Conservation (phyloP, 2,888 invertebrate species). For the Mimumesa dahlbomi region DNA sequence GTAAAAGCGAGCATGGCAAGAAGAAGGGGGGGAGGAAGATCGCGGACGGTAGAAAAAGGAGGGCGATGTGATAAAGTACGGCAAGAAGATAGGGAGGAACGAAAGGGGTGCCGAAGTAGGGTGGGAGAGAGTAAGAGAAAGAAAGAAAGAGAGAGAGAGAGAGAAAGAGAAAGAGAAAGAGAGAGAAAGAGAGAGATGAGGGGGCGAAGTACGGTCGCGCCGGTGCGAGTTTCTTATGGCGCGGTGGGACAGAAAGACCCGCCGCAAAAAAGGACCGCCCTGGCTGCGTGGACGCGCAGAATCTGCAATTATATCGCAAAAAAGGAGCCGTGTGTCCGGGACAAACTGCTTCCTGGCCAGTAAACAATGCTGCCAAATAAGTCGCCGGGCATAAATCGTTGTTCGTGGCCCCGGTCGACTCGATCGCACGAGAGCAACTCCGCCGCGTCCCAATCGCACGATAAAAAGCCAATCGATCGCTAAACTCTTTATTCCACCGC, state of each 20-base stretch:
- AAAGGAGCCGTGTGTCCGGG: conserved; percentile 59
- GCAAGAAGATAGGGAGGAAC: conserved; percentile 18
- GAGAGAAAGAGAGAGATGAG: background rate
- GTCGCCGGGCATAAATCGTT: conserved; percentile 68
- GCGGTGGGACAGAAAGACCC: conserved; percentile 39
- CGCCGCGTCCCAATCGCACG: conserved; percentile 36
- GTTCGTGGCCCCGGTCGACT: conserved; percentile 9
- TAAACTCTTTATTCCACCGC: conserved; percentile 62
- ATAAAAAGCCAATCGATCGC: conserved; percentile 63
- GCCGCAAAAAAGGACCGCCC: conserved; percentile 71
- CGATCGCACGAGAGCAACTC: conserved; percentile 17
- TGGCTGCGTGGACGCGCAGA: conserved; percentile 62
- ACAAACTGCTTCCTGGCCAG: conserved; percentile 69
- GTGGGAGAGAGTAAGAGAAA: conserved; percentile 1
- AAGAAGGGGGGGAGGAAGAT: conserved; percentile 15
- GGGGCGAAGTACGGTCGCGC: conserved; percentile 24
- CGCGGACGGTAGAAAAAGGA: conserved; percentile 45
- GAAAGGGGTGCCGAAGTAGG: conserved; percentile 9
- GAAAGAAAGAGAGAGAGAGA: background rate
- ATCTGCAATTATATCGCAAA: conserved; percentile 74
- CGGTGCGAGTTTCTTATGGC: conserved; percentile 60
- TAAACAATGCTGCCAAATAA: conserved; percentile 70
- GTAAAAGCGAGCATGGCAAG: conserved; percentile 41
- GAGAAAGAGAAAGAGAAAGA: conserved; percentile 7
- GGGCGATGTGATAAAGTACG: conserved; percentile 55